Evolutionary conservation across 2,888 invertebrate genomes (phyloP), one percentile per base, ranked within the genome.

Genomic region (Pollenia griseotomentosa): DNA sequence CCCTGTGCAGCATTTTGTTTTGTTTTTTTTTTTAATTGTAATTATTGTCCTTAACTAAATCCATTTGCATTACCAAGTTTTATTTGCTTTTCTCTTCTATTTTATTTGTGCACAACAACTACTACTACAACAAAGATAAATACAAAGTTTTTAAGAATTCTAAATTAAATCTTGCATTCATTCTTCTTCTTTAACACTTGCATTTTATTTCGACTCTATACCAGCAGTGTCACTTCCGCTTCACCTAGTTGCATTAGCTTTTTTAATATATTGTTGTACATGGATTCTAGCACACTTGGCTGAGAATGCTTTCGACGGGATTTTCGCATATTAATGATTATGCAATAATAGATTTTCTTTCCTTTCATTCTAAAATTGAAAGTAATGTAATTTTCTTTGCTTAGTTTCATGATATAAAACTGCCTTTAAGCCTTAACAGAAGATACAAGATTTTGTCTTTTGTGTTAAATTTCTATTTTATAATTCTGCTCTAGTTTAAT

Each of bases 221-320:
- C 51, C 70, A 83, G 57, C 59, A 80, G 83, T 87, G 84, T 79
- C 87, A 84, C 74, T 84, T 87, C 81, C 87, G 84, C 87, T 82
- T 87, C 87, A 87, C 87, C 81, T 87, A 87, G 63, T 84, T 84
- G 82, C 70, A 84, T 84, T 84, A 82, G 73, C 33, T 33, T 6
- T 83, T 66, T 79, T 66, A 65, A 70, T 78, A 66, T 61, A 66
- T 63, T 71, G 73, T 46, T 63, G 82, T 68, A 44, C 10, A 2
- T 1, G n/a, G 16, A 61, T 40, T 10, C 48, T 44, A 63, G 11
- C 4, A n/a, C 73, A 73, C 63, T 81, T 71, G 61, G n/a, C 16
- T 71, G 53, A 2, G 11, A 16, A 44, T 59, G 74, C 53, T 70
- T 46, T 75, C 46, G 46, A 70, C 75, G 48, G 53, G 33, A 61